Conservation (phyloP, 2,797 vertebrate genomes). For the Rhinatrema bivittatum region DNA sequence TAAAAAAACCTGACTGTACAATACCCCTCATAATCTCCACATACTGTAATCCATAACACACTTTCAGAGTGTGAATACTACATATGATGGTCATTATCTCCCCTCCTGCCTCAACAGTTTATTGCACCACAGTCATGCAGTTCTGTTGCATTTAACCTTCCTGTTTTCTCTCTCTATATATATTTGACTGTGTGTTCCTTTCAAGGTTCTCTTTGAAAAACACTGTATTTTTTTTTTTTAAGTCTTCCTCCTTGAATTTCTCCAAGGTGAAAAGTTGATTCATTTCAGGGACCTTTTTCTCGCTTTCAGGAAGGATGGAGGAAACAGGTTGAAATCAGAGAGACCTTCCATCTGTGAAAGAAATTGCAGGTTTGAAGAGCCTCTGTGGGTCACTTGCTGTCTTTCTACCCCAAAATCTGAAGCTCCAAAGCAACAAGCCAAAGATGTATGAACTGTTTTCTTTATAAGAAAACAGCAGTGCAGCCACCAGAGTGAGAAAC, state of each 20-base stretch:
- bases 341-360: slow-evolving; percentile 5
- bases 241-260: slow-evolving; percentile 18
- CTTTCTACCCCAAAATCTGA: neutral
- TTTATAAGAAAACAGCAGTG: slow-evolving; percentile 7
- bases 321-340: slow-evolving; percentile 1
- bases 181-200: neutral
- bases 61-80: neutral
- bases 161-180: slow-evolving; percentile 4
- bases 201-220: slow-evolving; percentile 12
- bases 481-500: neutral
- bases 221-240: slow-evolving; percentile 16
- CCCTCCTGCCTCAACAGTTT: neutral
- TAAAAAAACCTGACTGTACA: neutral
- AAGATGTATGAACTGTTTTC: neutral
- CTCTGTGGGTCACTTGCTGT: neutral
- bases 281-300: slow-evolving; percentile 2
- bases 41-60: neutral
- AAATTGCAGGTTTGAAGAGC: neutral
- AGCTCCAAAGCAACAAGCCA: neutral
- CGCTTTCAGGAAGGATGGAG: slow-evolving; percentile 7
- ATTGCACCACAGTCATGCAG: neutral
- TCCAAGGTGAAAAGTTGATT: slow-evolving; percentile 2
- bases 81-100: neutral
- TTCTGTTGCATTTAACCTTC: slow-evolving; percentile 14
- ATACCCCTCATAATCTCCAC: neutral